Base-by-base conservation (phyloP, 1,140 invertebrate species). In the Meloidogyne floridensis region DNA sequence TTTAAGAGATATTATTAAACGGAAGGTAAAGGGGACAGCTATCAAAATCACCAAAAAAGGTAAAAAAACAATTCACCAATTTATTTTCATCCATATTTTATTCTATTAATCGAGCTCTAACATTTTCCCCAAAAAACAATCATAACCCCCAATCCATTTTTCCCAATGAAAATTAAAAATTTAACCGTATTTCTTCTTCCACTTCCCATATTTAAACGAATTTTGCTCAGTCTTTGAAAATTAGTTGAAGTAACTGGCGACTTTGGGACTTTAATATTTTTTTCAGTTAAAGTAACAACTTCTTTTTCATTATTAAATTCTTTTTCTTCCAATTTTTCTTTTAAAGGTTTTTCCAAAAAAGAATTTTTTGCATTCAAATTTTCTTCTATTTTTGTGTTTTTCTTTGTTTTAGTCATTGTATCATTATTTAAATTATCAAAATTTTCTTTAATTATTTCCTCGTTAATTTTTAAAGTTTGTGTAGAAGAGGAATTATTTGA, bases 191-290 rank as follows among this genome's bases (percentile, higher is more conserved):
- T 70, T 20, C 20, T 77, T 72, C 72, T 13, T 47, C 71, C 79
- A 80, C 65, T 80, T 53, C 20, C 42, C 72, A 81, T 75, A 79
- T 81, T 81, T 54, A 80, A 53, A 72, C 80, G 74, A 74, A 81
- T 77, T 47, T 76, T 74, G 65, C 80, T 81, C 4, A 80, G 20
- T 53, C 80, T 74, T 51, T 81, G 80, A 43, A 81, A 81, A 71
- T 81, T 81, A 13, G 32, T 72, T 72, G 79, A 73, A 9, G 79
- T 42, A 80, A 80, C 18, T 20, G 77, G n/a, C 6, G 69, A 53
- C 18, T 79, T 77, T n/a, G 51, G 59, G 4, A 65, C 59, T 65
- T 65, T 65, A n/a, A 4, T 32, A 32, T 32, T 15, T 18, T 65
- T 65, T 65, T 65, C 59, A 0, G 10, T 6, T n/a, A 47, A 75